These are phyloP conservation scores for Sarotherodon lohbergeri DNA, from an alignment of 2,113 vertebrate genomes.

Conservation along the genomic window DNA sequence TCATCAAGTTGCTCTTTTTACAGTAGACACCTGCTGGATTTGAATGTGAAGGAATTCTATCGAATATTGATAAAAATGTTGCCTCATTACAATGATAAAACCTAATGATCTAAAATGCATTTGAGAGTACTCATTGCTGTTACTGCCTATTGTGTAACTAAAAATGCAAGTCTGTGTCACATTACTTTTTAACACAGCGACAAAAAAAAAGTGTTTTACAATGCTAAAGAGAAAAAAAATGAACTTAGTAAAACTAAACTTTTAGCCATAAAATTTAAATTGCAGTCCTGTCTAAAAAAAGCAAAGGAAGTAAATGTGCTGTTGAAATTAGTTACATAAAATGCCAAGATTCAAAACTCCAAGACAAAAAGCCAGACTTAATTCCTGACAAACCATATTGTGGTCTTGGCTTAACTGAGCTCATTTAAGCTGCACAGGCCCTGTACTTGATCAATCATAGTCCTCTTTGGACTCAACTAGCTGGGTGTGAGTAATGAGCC, in stretches of 20 bases:
- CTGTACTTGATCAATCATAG: not conserved
- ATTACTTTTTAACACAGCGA: accelerated
- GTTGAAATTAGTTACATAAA: not conserved
- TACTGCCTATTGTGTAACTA: not conserved
- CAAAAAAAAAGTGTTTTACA: not conserved
- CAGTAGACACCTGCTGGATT: not conserved
- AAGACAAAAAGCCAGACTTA: not conserved
- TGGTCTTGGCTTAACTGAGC: not conserved
- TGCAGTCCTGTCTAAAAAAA: not conserved
- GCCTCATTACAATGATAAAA: not conserved
- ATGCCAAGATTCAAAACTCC: not conserved
- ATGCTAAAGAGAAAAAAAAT: not conserved
- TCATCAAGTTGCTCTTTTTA: not conserved
- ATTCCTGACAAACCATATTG: not conserved
- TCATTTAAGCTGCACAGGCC: not conserved
- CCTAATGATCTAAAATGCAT: not conserved
- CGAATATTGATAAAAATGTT: not conserved
- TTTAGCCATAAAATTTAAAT: not conserved
- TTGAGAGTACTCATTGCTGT: not conserved
- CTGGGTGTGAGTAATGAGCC: conserved; percentile 25
- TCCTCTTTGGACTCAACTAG: not conserved
- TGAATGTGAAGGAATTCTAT: not conserved
- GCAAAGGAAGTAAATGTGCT: not conserved
- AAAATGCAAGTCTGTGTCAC: not conserved
- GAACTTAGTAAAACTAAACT: not conserved